phyloP scores from a whole-genome alignment of 2,888 invertebrate species.

The Tinea pellionella region DNA sequence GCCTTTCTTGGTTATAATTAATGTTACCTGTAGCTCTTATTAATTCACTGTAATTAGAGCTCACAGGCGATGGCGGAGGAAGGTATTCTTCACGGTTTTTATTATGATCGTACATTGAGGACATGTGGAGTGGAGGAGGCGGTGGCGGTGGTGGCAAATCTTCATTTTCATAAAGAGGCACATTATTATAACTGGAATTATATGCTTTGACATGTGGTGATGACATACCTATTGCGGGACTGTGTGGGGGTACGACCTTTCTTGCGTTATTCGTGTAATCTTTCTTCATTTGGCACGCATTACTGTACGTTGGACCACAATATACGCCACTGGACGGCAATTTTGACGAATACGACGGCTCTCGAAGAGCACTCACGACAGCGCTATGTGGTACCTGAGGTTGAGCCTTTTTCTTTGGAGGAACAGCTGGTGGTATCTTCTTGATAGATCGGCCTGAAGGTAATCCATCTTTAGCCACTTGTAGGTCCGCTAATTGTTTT shows the following conservation, averaged over 20 bases:
- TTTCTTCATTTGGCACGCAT: slow-evolving; percentile 23
- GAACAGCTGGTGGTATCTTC: slow-evolving; percentile 83
- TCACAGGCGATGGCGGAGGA: slow-evolving; percentile 90
- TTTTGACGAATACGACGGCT: slow-evolving; percentile 79
- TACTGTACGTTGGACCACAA: slow-evolving; percentile 29
- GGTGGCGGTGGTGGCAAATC: slow-evolving; percentile 73
- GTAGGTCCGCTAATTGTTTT: slow-evolving; percentile 76
- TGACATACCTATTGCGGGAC: not conserved
- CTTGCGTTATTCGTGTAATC: slow-evolving; percentile 46
- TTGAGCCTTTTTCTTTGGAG: slow-evolving; percentile 80
- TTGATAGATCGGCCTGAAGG: slow-evolving; percentile 38
- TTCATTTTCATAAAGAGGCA: slow-evolving; percentile 42
- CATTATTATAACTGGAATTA: slow-evolving; percentile 71
- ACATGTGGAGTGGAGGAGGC: slow-evolving; percentile 52
- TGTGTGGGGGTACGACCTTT: slow-evolving; percentile 13
- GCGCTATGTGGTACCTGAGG: slow-evolving; percentile 83
- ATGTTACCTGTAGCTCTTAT: slow-evolving; percentile 80
- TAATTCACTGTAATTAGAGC: slow-evolving; percentile 90
- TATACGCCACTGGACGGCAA: slow-evolving; percentile 38
- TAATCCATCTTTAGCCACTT: slow-evolving; percentile 62
- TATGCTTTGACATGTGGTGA: slow-evolving; percentile 17
- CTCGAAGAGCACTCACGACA: slow-evolving; percentile 74
- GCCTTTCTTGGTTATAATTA: slow-evolving; percentile 55
- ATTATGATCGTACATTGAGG: slow-evolving; percentile 54
- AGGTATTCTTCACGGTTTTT: slow-evolving; percentile 73